These are phyloP conservation scores for Alca torda DNA, from an alignment of 2,797 vertebrate species.

Conservation along the genomic window DNA sequence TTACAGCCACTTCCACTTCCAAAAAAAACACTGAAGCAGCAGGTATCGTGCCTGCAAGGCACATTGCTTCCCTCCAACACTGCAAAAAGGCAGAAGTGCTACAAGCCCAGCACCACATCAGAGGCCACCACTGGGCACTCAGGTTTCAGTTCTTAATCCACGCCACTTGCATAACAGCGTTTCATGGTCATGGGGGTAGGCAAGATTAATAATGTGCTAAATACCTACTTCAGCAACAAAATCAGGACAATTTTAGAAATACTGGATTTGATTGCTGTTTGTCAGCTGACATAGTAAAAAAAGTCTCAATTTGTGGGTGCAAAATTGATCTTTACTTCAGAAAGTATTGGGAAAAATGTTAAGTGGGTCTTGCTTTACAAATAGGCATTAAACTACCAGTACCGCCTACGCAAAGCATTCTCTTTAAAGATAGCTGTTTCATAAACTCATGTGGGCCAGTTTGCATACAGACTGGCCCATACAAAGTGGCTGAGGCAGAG, in stretches of 20 bases:
- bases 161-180: accelerated
- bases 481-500: not conserved
- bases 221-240: not conserved
- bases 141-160: not conserved
- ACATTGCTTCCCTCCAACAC: not conserved
- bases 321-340: not conserved
- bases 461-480: not conserved
- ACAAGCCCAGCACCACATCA: not conserved
- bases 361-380: not conserved
- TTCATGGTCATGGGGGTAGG: not conserved
- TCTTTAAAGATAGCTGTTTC: not conserved
- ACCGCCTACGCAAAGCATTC: not conserved
- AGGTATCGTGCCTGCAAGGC: not conserved
- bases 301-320: not conserved
- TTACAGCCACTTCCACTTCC: not conserved
- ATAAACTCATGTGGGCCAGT: not conserved
- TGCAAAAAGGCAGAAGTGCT: not conserved
- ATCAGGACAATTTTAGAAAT: not conserved
- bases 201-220: not conserved
- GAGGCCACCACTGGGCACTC: not conserved
- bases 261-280: not conserved
- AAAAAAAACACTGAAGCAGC: not conserved
- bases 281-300: not conserved
- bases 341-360: not conserved
- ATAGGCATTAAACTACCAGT: not conserved